Percentiles rank a stretch among this genome's conserved stretches.
Evolutionary conservation across 2,113 vertebrate genomes (phyloP).

Genomic region (Chionomys nivalis): DNA sequence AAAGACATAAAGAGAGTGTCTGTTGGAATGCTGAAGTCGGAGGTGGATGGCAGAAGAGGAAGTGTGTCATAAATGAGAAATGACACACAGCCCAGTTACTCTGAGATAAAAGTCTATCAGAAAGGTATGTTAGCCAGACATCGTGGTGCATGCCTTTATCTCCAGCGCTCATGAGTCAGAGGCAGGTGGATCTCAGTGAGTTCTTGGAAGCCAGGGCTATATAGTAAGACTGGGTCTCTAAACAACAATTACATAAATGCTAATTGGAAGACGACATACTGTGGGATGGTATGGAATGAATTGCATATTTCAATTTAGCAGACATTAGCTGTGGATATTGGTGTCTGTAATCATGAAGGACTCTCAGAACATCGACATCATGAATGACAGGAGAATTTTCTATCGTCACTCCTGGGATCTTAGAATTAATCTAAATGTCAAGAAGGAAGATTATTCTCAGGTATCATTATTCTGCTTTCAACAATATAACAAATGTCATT

Average conservation of each 20-base stretch:
- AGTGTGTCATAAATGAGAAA: not conserved
- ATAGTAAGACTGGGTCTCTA: not conserved
- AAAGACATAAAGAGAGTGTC: not conserved
- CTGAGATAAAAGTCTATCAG: not conserved
- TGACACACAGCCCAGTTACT: not conserved
- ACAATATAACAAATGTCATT: not conserved
- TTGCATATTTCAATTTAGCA: slow-evolving; percentile 23
- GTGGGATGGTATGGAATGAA: not conserved
- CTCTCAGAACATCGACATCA: not conserved
- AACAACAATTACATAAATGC: not conserved
- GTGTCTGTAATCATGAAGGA: not conserved
- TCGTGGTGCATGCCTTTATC: too few species aligned
- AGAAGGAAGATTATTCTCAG: not conserved
- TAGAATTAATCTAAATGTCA: not conserved
- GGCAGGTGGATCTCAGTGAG: not conserved
- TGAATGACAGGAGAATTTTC: not conserved
- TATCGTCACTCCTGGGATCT: not conserved
- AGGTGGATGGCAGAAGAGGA: not conserved
- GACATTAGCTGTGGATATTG: not conserved
- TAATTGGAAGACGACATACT: not conserved
- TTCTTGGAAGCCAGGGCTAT: not conserved
- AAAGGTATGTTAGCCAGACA: not conserved
- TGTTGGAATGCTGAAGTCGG: not conserved
- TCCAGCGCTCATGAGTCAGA: not conserved
- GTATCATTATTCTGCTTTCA: not conserved